Evolutionary conservation across 2,797 vertebrate genomes (phyloP).

Genomic region (Sebastes alutus): DNA sequence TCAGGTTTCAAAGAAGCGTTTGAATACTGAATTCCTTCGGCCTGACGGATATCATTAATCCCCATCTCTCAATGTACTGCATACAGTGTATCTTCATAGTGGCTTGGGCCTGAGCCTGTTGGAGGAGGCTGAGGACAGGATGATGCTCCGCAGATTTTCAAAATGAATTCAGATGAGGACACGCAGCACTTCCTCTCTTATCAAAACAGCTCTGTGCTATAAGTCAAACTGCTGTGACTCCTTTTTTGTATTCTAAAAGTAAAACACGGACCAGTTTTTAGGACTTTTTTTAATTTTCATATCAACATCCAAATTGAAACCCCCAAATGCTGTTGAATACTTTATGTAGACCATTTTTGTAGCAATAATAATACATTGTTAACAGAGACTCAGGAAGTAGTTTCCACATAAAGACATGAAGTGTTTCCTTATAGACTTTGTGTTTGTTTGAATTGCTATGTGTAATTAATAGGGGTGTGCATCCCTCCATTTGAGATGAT

Average conservation of each 20-base stretch:
- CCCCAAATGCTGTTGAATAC: neutral
- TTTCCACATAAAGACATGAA: too few relatives aligned
- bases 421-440: too few relatives aligned
- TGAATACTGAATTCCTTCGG: conserved; percentile 47
- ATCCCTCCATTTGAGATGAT: too few relatives aligned
- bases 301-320: neutral
- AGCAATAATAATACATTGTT: neutral
- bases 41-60: conserved; percentile 18
- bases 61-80: conserved; percentile 10
- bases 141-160: neutral
- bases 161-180: conserved; percentile 11
- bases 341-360: neutral
- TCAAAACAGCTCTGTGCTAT: neutral
- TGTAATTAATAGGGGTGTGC: too few relatives aligned
- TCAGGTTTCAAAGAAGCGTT: conserved; percentile 50
- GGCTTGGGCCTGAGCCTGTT: neutral
- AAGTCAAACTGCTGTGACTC: neutral
- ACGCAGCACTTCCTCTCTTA: neutral
- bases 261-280: too few relatives aligned
- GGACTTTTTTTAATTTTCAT: neutral
- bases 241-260: neutral
- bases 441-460: too few relatives aligned
- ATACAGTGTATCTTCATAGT: neutral
- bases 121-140: neutral
- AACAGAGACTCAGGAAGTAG: too few relatives aligned